Percentiles rank a stretch among this genome's conserved stretches.
phyloP scores from a whole-genome alignment of 2,888 invertebrate species.

The Hyposoter didymator region DNA sequence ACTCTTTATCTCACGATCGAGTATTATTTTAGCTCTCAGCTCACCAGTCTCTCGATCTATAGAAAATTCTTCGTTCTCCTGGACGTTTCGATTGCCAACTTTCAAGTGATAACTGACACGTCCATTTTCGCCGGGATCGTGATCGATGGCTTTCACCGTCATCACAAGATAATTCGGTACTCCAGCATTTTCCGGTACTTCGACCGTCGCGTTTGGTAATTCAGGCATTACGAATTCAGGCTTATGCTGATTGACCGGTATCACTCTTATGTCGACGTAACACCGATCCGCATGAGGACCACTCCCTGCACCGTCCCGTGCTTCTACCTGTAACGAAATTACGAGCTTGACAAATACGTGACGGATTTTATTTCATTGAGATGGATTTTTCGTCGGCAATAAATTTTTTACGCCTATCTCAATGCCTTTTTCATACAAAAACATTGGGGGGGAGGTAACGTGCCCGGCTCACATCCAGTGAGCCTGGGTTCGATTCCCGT shows the following conservation, averaged over 20 bases:
- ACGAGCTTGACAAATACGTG: neutral
- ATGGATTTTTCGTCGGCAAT: neutral
- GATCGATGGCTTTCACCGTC: constrained; percentile 92
- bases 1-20: constrained; percentile 91
- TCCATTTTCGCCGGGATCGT: constrained; percentile 93
- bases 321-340: constrained; percentile 86
- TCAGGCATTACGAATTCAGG: constrained; percentile 93
- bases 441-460: too few species aligned
- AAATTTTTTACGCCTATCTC: neutral
- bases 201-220: constrained; percentile 90
- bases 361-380: neutral
- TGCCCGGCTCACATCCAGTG: too few species aligned
- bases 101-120: constrained; percentile 93
- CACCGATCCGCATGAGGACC: constrained; percentile 89
- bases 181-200: constrained; percentile 93
- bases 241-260: constrained; percentile 92
- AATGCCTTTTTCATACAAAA: neutral
- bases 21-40: constrained; percentile 90
- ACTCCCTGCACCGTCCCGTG: constrained; percentile 90
- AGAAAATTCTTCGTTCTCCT: constrained; percentile 92
- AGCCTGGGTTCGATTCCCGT: too few species aligned
- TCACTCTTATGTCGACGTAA: constrained; percentile 90
- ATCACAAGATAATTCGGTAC: constrained; percentile 91
- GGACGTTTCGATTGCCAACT: constrained; percentile 90
- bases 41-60: constrained; percentile 93